phyloP scores from a whole-genome alignment of 2,888 invertebrate species.

The Euspilapteryx auroguttella region DNA sequence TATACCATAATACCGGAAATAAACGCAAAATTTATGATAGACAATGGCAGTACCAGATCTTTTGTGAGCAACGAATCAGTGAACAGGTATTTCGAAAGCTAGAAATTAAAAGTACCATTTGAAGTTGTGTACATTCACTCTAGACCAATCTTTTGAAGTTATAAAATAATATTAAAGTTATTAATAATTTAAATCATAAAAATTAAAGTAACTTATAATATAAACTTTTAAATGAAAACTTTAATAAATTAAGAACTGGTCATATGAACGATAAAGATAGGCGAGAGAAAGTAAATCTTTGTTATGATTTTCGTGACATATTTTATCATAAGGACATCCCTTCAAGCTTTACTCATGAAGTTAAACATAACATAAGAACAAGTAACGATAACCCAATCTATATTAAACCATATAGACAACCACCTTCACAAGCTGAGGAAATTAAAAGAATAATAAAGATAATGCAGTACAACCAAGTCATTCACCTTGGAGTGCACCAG shows the following conservation, averaged over 20 bases:
- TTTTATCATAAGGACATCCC: constrained; percentile 14
- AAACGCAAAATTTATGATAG: constrained; percentile 8
- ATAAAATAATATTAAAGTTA: too few species aligned
- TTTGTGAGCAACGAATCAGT: constrained; percentile 7
- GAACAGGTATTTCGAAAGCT: constrained; percentile 4
- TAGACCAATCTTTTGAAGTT: not conserved
- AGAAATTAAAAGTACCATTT: not conserved
- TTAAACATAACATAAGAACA: constrained; percentile 9
- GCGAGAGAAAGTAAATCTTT: constrained; percentile 9
- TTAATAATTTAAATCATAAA: not conserved
- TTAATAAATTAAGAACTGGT: constrained; percentile 6
- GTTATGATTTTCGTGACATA: constrained; percentile 14
- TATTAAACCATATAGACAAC: constrained; percentile 12
- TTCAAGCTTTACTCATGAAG: constrained; percentile 11
- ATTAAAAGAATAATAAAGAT: constrained; percentile 15
- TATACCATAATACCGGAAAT: constrained; percentile 9
- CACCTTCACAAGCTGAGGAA: constrained; percentile 13
- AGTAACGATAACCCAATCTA: constrained; percentile 13
- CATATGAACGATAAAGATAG: constrained; percentile 15
- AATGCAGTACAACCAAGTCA: constrained; percentile 15
- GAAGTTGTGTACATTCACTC: not conserved
- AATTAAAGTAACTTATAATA: too few species aligned
- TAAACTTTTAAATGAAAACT: constrained; percentile 1
- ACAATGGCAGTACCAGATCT: constrained; percentile 9
- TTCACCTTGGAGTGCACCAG: constrained; percentile 19